Percentiles rank a stretch among this genome's conserved stretches.
These are phyloP conservation scores for Graptemys geographica DNA, from an alignment of 2,797 vertebrate species.

Conservation along the genomic window DNA sequence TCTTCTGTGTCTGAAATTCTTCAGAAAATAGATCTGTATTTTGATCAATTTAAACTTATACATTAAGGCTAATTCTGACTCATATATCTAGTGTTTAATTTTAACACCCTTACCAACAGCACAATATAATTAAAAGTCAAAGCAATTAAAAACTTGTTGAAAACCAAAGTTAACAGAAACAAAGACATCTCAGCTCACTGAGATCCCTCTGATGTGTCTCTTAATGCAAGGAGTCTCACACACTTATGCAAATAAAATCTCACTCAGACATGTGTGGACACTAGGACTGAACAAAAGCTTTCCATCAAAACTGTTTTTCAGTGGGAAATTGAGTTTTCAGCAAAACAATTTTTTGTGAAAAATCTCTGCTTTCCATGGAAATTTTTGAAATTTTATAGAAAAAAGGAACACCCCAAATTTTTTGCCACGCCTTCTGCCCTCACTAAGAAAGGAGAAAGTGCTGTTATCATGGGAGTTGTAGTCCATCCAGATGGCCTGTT, in stretches of 20 bases:
- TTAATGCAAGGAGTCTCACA: not conserved
- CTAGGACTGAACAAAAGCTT: not conserved
- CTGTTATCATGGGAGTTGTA: not conserved
- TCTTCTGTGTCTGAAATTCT: not conserved
- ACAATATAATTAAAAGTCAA: not conserved
- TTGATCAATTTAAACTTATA: not conserved
- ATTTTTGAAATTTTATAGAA: not conserved
- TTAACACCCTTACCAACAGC: not conserved
- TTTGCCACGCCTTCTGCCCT: not conserved
- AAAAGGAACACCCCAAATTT: not conserved
- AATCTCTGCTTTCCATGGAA: not conserved
- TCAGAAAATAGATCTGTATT: not conserved
- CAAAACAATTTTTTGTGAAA: not conserved
- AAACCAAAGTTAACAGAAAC: not conserved
- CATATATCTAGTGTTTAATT: not conserved
- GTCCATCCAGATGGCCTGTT: not conserved
- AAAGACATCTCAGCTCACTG: not conserved
- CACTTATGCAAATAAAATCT: fast-evolving
- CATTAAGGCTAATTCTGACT: not conserved
- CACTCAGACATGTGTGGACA: not conserved
- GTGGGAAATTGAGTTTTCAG: not conserved
- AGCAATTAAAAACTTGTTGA: not conserved
- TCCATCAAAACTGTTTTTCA: not conserved
- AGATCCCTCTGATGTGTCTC: not conserved
- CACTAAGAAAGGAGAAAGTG: not conserved